Conservation (phyloP, 2,888 invertebrate species). For the Drosophila buzzatii region DNA sequence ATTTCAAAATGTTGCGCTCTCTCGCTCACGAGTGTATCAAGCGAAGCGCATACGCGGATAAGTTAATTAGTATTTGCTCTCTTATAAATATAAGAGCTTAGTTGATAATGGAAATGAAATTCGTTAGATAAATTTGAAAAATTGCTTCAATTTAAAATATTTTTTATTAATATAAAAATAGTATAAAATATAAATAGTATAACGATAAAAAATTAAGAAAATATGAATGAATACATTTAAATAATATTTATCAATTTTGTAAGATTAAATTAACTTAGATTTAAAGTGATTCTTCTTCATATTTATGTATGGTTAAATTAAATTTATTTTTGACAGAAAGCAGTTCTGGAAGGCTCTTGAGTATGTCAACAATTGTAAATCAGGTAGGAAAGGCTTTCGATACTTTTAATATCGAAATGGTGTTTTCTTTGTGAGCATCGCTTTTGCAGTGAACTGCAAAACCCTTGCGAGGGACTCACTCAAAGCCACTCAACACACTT, state of each 20-base stretch:
- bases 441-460: slow-evolving; percentile 7
- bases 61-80: slow-evolving; percentile 24
- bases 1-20: slow-evolving; percentile 10
- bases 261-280: neutral
- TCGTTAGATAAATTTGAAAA: neutral
- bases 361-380: slow-evolving; percentile 26
- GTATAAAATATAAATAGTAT: neutral
- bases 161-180: neutral
- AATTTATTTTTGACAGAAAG: neutral
- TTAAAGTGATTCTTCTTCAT: neutral
- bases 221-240: neutral
- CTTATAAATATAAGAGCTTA: slow-evolving; percentile 28
- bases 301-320: neutral
- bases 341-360: neutral
- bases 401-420: neutral
- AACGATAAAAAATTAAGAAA: neutral
- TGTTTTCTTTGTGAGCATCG: neutral
- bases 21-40: neutral
- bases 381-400: slow-evolving; percentile 32
- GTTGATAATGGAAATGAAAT: neutral
- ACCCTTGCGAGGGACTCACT: neutral
- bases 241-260: neutral
- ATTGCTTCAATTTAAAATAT: neutral
- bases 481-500: slow-evolving; percentile 8
- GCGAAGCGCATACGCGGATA: slow-evolving; percentile 60